These are phyloP conservation scores for Zaprionus lineosus DNA, from an alignment of 2,888 invertebrate genomes.

Conservation along the genomic window DNA sequence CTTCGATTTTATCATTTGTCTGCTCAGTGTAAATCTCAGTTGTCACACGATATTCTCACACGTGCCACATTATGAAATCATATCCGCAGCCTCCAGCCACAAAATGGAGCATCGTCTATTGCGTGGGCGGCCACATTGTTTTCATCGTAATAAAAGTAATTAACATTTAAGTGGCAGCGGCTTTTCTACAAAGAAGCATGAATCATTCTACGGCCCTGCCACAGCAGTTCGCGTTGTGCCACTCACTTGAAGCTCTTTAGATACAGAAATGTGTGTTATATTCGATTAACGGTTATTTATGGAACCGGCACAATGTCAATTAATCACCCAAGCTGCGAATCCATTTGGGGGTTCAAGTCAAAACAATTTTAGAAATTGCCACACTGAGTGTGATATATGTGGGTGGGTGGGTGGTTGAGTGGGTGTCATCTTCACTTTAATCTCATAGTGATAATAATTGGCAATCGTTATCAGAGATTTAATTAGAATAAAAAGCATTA, in stretches of 20 bases:
- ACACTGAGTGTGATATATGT: too few relatives aligned
- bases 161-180: conserved; percentile 39
- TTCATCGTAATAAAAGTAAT: conserved; percentile 22
- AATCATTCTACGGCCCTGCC: conserved; percentile 35
- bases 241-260: conserved; percentile 4
- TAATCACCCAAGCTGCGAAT: conserved; percentile 47
- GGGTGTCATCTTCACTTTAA: conserved; percentile 23
- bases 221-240: conserved; percentile 15
- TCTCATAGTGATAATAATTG: conserved; percentile 35
- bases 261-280: conserved; percentile 36
- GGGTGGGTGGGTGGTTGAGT: conserved; percentile 18
- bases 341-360: conserved; percentile 45
- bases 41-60: conserved; percentile 32
- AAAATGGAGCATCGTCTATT: neutral
- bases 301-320: conserved; percentile 68
- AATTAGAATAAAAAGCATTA: too few relatives aligned
- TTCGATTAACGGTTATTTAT: conserved; percentile 63
- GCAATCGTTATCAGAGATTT: conserved; percentile 37
- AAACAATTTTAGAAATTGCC: conserved; percentile 28
- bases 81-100: conserved; percentile 26
- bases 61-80: conserved; percentile 39
- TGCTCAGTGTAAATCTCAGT: too few relatives aligned
- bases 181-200: conserved; percentile 38
- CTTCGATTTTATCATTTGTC: conserved; percentile 30
- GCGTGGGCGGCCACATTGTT: conserved; percentile 40